A percentile compares a stretch with the other conserved stretches of the same genome.
These are phyloP conservation scores for Seira ritae DNA, from an alignment of 2,888 invertebrate genomes.

Conservation along the genomic window DNA sequence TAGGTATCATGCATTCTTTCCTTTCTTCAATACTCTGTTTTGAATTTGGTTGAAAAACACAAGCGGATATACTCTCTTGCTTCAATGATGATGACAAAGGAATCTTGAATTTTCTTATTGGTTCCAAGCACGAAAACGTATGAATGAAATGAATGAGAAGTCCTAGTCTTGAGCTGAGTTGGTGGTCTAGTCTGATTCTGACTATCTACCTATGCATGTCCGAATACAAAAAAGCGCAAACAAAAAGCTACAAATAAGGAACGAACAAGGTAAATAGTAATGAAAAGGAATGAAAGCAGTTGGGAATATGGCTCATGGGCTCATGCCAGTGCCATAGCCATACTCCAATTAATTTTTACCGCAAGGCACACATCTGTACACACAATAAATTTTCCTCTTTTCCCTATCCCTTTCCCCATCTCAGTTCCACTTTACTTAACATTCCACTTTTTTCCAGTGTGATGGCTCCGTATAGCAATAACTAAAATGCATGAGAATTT, in stretches of 20 bases:
- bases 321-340: neutral
- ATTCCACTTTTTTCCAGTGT: neutral
- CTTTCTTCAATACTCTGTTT: no score
- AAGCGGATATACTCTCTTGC: no score
- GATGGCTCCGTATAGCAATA: neutral
- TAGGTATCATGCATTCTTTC: no score
- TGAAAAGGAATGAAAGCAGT: neutral
- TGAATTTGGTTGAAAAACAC: no score
- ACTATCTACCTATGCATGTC: no score
- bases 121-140: no score
- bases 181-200: no score
- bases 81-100: no score
- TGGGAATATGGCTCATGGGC: neutral
- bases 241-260: neutral
- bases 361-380: conserved; percentile 20
- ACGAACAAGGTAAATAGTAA: neutral
- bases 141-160: no score
- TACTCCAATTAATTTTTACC: conserved; percentile 23
- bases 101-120: no score
- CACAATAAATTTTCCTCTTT: conserved; percentile 18
- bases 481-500: conserved; percentile 11
- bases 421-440: conserved; percentile 14
- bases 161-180: no score
- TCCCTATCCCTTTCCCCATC: conserved; percentile 2
- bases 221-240: neutral